A percentile compares a stretch with the other conserved stretches of the same genome.
Evolutionary conservation across 2,797 vertebrate species (phyloP).

Genomic region (Champsocephalus esox): DNA sequence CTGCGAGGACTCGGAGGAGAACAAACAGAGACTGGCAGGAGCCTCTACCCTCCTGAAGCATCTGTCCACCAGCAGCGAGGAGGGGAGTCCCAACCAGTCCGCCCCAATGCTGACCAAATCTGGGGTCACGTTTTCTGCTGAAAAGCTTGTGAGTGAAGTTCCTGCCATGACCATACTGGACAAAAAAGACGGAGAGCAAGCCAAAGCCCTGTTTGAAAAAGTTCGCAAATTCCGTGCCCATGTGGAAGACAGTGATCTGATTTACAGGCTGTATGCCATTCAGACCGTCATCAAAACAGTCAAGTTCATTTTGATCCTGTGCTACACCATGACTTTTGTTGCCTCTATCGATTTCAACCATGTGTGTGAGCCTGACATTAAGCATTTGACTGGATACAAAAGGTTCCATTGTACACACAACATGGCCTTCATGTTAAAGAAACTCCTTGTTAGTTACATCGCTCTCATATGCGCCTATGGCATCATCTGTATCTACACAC

Average conservation of each 20-base stretch:
- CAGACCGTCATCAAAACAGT: slow-evolving; percentile 98
- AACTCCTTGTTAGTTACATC: slow-evolving; percentile 96
- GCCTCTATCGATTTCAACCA: slow-evolving; percentile 95
- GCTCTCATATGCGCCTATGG: slow-evolving; percentile 96
- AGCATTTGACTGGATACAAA: slow-evolving; percentile 94
- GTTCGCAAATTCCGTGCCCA: slow-evolving; percentile 97
- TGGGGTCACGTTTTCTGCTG: slow-evolving; percentile 93
- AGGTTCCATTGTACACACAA: slow-evolving; percentile 97
- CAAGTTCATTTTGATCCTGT: slow-evolving; percentile 97
- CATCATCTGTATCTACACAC: slow-evolving; percentile 94
- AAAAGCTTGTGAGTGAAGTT: slow-evolving; percentile 94
- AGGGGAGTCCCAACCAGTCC: slow-evolving; percentile 94
- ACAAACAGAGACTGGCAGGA: slow-evolving; percentile 94
- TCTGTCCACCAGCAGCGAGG: slow-evolving; percentile 95
- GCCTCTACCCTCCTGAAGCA: slow-evolving; percentile 93
- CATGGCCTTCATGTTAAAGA: slow-evolving; percentile 98
- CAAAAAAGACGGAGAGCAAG: slow-evolving; percentile 98
- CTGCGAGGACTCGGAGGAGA: slow-evolving; percentile 97
- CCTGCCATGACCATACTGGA: slow-evolving; percentile 97
- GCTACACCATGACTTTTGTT: slow-evolving; percentile 97
- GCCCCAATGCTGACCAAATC: slow-evolving; percentile 93
- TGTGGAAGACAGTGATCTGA: slow-evolving; percentile 97
- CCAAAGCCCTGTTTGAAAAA: slow-evolving; percentile 98
- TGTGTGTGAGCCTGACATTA: slow-evolving; percentile 91
- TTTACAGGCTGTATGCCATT: slow-evolving; percentile 96